Base-by-base conservation (phyloP, 92 coral and sea anemone genomes). In the Palythoa grandiflora region DNA sequence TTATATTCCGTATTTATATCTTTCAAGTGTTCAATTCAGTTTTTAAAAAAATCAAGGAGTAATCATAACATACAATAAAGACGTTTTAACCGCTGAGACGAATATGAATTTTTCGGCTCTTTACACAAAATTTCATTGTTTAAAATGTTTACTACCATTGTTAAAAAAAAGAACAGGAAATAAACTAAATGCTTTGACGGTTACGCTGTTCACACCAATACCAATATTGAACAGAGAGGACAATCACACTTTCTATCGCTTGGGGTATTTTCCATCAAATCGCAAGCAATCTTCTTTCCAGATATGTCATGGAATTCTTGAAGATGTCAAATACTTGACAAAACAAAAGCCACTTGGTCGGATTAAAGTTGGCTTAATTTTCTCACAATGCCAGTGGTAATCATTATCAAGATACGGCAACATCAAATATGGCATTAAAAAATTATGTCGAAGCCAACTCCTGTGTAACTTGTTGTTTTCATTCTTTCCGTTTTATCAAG, bases 261-360 rank as follows among this genome's bases (percentile, higher is more conserved):
- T 74, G 20, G 15, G 4, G 12, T 20, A 47, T 59, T 14, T 12
- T 59, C 50, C 6, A 44, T 44, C 5, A 44, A 44, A 44, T 44
- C 50, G 50, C 50, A 44, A 68, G 85, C 50, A 80, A 80, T 20
- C n/a, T 44, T 40, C 35, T 38, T 39, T 11, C 50, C 38, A 37
- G 53, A 80, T 38, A 39, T 44, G 4, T 21, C 74, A 21, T 15
- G 61, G 19, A 20, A 44, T 70, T 14, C 57, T 80, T 80, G 80
- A 80, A 65, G 74, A 37, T 65, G 85, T 80, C 57, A 61, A 40
- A 61, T 61, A 44, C 19, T 63, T 74, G 20, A 37, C 39, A n/a
- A 51, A 80, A 80, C 85, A 80, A 80, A 40, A 80, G 53, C 12
- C n/a, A 60, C 85, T 19, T 61, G 61, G 73, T 80, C 73, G 28